Conservation (phyloP, 1,140 invertebrate genomes). For the Lutraria rhynchaena region DNA sequence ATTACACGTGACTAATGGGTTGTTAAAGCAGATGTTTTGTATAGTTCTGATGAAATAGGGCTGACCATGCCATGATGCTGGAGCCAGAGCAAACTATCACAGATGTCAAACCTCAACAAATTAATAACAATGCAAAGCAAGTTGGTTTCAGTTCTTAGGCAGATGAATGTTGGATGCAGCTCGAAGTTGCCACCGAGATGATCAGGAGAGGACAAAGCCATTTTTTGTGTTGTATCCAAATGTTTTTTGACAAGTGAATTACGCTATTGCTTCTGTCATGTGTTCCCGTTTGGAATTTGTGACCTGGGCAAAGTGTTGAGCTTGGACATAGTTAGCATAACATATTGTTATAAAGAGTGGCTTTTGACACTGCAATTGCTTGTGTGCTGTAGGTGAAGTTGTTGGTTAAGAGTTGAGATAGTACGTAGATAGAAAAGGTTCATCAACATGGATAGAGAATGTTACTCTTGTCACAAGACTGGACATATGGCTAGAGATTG, state of each 20-base stretch:
- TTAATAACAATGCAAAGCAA: no score
- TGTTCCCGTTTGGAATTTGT: slow-evolving; percentile 51
- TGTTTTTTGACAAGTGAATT: slow-evolving; percentile 29
- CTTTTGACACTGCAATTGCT: slow-evolving; percentile 43
- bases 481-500: slow-evolving; percentile 55
- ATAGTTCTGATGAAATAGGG: no score
- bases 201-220: no score
- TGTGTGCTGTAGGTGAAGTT: slow-evolving; percentile 60
- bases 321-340: slow-evolving; percentile 28
- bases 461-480: slow-evolving; percentile 42
- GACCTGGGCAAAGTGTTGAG: slow-evolving; percentile 49
- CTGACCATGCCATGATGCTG: no score
- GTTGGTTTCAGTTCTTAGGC: no score
- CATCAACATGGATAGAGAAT: slow-evolving; percentile 46
- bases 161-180: no score
- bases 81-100: no score
- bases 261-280: slow-evolving; percentile 46
- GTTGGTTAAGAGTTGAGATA: slow-evolving; percentile 41
- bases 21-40: no score
- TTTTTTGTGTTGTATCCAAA: slow-evolving; percentile 47
- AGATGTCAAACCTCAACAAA: no score
- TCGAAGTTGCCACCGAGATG: no score
- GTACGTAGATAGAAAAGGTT: not conserved
- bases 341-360: slow-evolving; percentile 24
- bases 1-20: no score